These are phyloP conservation scores for Beroe forskalii DNA, from an alignment of 37 sponge, comb jelly and placozoan species.

Conservation along the genomic window DNA sequence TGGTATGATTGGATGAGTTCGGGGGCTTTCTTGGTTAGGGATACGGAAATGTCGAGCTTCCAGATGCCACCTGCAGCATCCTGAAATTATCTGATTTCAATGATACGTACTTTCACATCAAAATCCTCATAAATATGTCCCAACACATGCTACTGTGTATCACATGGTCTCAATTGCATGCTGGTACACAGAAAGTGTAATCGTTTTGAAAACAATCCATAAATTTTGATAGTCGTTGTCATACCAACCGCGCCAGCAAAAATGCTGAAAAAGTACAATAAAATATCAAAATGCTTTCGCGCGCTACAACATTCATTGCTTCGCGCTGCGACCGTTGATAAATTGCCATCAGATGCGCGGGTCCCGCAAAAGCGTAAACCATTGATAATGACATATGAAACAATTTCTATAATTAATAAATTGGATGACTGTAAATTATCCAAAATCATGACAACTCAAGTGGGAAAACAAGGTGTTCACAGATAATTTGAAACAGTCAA, in stretches of 20 bases:
- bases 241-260: neutral
- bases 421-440: too few relatives aligned
- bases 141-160: too few relatives aligned
- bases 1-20: slow-evolving; percentile 84
- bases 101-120: too few relatives aligned
- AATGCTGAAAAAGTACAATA: neutral
- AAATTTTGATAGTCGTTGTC: neutral
- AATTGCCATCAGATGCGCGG: too few relatives aligned
- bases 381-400: too few relatives aligned
- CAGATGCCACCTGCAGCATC: slow-evolving; percentile 95
- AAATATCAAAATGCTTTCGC: neutral
- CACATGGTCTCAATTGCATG: too few relatives aligned
- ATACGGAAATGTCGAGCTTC: slow-evolving; percentile 87
- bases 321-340: neutral
- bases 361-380: too few relatives aligned
- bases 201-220: neutral
- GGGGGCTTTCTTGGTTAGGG: slow-evolving; percentile 88
- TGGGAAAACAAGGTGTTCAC: too few relatives aligned
- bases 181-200: neutral
- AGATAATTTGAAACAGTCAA: too few relatives aligned
- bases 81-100: slow-evolving; percentile 41
- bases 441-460: too few relatives aligned
- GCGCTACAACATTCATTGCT: neutral
- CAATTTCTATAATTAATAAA: too few relatives aligned
- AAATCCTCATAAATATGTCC: too few relatives aligned